These are phyloP conservation scores for Darevskia nairensis DNA, from an alignment of 2,797 vertebrate genomes.

Conservation along the genomic window DNA sequence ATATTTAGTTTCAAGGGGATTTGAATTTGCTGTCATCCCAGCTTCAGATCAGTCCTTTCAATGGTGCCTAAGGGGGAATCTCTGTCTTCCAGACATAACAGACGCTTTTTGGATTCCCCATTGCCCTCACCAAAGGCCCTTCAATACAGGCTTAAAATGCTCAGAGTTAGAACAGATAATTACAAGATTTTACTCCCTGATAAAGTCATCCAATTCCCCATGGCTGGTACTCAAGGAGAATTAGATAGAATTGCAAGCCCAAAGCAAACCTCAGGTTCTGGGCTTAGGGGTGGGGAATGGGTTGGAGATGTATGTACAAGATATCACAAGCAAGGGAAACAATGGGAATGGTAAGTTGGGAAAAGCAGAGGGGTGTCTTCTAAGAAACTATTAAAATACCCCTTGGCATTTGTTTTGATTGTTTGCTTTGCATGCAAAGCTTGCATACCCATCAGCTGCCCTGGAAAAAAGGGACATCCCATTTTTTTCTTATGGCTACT, in stretches of 20 bases:
- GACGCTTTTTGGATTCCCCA: conserved; percentile 41
- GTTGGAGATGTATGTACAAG: not conserved
- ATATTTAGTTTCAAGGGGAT: conserved; percentile 78
- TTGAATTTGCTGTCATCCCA: conserved; percentile 70
- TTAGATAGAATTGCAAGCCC: conserved; percentile 22
- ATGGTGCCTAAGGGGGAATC: conserved; percentile 58
- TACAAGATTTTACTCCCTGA: accelerated
- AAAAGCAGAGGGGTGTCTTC: not conserved
- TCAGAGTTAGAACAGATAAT: conserved; percentile 31
- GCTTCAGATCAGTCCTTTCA: conserved; percentile 50
- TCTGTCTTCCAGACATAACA: conserved; percentile 40
- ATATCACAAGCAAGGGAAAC: conserved; percentile 3
- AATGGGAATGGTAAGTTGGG: not conserved
- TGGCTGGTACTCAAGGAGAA: accelerated
- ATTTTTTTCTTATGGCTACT: no score
- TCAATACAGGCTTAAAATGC: conserved; percentile 31
- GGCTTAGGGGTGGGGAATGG: not conserved
- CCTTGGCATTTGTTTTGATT: not conserved
- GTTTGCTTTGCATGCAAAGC: not conserved
- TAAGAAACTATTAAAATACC: not conserved
- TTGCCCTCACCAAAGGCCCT: conserved; percentile 20
- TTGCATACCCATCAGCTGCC: no score
- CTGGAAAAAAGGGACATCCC: no score
- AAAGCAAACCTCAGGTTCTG: conserved; percentile 18
- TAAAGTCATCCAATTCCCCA: not conserved